These are phyloP conservation scores for Atrina japonica DNA, from an alignment of 2,888 invertebrate species.

Conservation along the genomic window DNA sequence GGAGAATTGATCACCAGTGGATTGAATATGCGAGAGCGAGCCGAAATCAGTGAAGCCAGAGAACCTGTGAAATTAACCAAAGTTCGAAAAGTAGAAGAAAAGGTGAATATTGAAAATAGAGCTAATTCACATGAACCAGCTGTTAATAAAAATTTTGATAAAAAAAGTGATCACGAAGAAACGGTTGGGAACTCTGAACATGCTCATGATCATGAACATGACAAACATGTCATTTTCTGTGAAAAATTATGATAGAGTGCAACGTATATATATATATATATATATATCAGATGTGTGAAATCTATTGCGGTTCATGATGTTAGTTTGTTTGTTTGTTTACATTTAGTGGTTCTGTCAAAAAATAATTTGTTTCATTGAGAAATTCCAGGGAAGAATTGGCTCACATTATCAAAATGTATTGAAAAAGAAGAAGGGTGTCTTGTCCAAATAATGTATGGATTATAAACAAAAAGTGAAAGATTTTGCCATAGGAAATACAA, in stretches of 20 bases:
- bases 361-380: too few species aligned
- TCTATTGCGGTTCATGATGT: too few species aligned
- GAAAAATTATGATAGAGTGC: conserved; percentile 33
- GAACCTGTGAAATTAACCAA: conserved; percentile 63
- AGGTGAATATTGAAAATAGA: conserved; percentile 4
- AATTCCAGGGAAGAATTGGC: too few species aligned
- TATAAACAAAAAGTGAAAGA: too few species aligned
- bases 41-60: conserved; percentile 36
- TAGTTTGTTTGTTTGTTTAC: too few species aligned
- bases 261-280: too few species aligned
- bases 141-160: conserved; percentile 1
- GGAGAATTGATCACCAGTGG: conserved; percentile 98
- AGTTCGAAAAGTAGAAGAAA: conserved; percentile 47
- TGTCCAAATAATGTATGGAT: too few species aligned
- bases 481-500: too few species aligned
- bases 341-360: too few species aligned
- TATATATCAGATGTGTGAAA: too few species aligned
- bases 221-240: conserved; percentile 38
- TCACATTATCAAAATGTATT: too few species aligned
- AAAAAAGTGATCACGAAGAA: neutral
- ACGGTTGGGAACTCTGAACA: neutral
- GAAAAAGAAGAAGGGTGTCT: too few species aligned
- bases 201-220: conserved; percentile 28
- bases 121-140: neutral
- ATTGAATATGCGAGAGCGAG: conserved; percentile 88